Evolutionary conservation across 2,113 vertebrate genomes (phyloP), one percentile per base, ranked within the genome.

Genomic region (Paradoxurus hermaphroditus): DNA sequence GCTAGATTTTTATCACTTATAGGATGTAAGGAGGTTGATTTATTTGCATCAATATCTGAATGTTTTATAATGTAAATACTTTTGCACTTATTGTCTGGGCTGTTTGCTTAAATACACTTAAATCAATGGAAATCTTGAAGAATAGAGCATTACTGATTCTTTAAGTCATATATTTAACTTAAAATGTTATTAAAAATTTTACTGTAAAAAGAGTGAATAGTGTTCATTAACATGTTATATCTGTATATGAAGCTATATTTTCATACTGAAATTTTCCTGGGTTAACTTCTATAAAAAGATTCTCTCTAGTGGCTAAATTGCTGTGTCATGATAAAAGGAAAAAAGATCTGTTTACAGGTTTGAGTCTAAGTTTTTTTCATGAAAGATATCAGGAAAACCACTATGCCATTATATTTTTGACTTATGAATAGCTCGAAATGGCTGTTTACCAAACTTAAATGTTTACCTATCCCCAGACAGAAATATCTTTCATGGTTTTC

Each of bases 401-500:
- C 29, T 72, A n/a, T 41, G 11, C 34, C 34, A 95, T 31, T 15
- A 9, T 49, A 85, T 68, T 96, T 97, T 81, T 95, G 86, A 96
- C 39, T 90, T 53, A 49, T 13, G 29, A 97, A 86, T 82, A 75
- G 49, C 56, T 93, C 89, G 53, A 96, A 72, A 85, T 87, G 29
- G 56, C 56, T 93, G 16, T 68, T 96, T 92, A 87, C 31, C n/a
- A 90, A 92, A 91, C 68, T 82, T 68, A 75, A 95, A 95, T 70
- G 51, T 94, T 96, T 94, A 96, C 65, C 29, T 51, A 81, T 89
- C 56, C 41, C 90, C 12, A 90, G 95, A 89, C 15, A 18, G 25
- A 93, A 87, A 84, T 95, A 79, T 79, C 25, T 70, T 87, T 95
- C 70, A 86, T 91, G 41, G 88, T 94, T 92, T 96, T 73, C 83